Conservation (phyloP, 2,888 invertebrate species). For the Drosophila nr. perissopoda region DNA sequence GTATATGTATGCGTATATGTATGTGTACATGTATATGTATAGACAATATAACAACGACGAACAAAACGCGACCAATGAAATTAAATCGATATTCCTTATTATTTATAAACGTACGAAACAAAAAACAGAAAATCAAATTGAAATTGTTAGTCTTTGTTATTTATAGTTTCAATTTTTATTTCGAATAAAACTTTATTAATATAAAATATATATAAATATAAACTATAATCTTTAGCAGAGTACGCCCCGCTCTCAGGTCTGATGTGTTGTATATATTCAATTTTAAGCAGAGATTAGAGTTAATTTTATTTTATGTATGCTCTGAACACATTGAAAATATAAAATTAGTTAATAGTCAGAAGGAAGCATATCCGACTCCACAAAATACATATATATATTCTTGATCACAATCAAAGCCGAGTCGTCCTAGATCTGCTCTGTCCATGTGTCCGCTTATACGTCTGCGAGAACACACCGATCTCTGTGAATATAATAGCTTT, state of each 20-base stretch:
- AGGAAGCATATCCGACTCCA: background rate
- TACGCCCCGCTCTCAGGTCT: background rate
- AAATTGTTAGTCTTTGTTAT: background rate
- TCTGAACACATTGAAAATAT: background rate
- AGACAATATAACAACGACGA: conserved; percentile 18
- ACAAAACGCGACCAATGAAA: conserved; percentile 37
- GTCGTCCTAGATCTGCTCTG: background rate
- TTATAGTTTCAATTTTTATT: background rate
- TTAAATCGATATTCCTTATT: conserved; percentile 75
- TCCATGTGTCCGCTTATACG: background rate
- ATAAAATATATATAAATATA: background rate
- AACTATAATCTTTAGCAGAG: background rate
- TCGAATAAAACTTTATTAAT: background rate
- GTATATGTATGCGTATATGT: background rate
- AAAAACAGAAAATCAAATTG: conserved; percentile 15
- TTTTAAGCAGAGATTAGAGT: background rate
- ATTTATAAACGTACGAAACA: conserved; percentile 66
- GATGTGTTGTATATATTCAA: background rate
- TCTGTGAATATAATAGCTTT: background rate
- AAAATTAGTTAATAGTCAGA: background rate
- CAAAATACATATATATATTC: background rate
- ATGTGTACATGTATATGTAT: background rate
- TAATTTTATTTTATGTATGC: background rate
- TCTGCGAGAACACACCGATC: background rate
- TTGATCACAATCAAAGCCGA: background rate